A percentile compares a stretch with the other conserved stretches of the same genome.
Evolutionary conservation across 1,140 invertebrate species (phyloP).

Genomic region (Orchesella cincta): DNA sequence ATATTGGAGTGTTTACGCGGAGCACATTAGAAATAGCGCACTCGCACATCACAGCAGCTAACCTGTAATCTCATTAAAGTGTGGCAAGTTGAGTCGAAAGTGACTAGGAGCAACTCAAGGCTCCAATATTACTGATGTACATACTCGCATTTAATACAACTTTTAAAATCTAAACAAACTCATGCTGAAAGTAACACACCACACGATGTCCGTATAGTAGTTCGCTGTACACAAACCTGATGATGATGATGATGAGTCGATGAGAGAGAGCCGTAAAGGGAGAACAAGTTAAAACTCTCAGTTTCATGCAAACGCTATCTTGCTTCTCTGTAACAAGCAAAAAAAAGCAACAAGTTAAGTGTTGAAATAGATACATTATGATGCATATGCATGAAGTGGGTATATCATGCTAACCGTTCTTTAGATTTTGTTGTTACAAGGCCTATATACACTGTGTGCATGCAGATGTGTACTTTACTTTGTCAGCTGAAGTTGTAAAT

Average conservation of each 20-base stretch:
- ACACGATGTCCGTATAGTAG: not conserved
- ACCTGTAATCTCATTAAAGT: not conserved
- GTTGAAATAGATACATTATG: too few species aligned
- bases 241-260: not conserved
- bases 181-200: not conserved
- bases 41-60: too few species aligned
- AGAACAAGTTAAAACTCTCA: slow-evolving; percentile 18
- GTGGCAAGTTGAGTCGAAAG: not conserved
- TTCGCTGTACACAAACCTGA: not conserved
- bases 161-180: not conserved
- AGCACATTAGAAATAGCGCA: too few species aligned
- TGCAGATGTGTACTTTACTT: not conserved
- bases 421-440: too few species aligned
- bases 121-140: not conserved
- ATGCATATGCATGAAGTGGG: too few species aligned
- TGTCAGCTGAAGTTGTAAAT: slow-evolving; percentile 25
- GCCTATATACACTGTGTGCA: not conserved
- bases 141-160: not conserved
- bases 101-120: not conserved
- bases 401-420: too few species aligned
- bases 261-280: not conserved
- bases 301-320: not conserved
- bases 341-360: not conserved
- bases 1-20: too few species aligned
- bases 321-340: not conserved